phyloP scores from a whole-genome alignment of 2,797 vertebrate species.

The Rhinoraja longicauda region DNA sequence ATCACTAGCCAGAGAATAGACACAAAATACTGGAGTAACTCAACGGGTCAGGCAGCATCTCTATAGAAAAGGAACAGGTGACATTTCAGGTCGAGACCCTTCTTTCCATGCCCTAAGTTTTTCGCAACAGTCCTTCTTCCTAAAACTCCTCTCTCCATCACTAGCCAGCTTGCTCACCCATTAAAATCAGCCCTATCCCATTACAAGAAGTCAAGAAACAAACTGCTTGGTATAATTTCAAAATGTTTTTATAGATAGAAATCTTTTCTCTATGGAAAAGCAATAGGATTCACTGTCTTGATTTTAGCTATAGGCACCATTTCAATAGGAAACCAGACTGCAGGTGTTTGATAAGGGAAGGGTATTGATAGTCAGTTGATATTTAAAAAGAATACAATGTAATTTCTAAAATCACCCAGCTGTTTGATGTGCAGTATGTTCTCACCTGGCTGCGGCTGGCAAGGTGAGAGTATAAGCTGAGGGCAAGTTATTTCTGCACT shows the following conservation, averaged over 20 bases:
- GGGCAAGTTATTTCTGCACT: constrained; percentile 51
- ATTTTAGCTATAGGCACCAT: not conserved
- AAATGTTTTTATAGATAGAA: not conserved
- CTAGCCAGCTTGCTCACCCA: not conserved
- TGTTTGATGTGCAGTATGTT: not conserved
- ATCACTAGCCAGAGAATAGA: not conserved
- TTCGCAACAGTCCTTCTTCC: too few relatives aligned
- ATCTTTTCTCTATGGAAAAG: not conserved
- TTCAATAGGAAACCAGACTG: not conserved
- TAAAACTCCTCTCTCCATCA: not conserved
- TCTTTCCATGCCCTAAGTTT: too few relatives aligned
- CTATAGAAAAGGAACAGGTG: too few relatives aligned
- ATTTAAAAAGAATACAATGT: not conserved
- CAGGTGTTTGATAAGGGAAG: too few relatives aligned
- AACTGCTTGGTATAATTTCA: not conserved
- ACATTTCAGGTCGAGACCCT: too few relatives aligned
- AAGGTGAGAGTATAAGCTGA: constrained; percentile 53
- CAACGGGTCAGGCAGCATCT: too few relatives aligned
- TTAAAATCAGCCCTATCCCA: not conserved
- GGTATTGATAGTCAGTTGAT: not conserved
- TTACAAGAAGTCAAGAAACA: not conserved
- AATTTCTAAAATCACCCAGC: not conserved
- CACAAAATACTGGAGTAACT: too few relatives aligned
- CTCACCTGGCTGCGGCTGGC: constrained; percentile 64
- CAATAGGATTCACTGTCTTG: not conserved